Evolutionary conservation across 1,140 invertebrate genomes (phyloP), one percentile per base, ranked within the genome.

Genomic region (Macrobrachium nipponense): DNA sequence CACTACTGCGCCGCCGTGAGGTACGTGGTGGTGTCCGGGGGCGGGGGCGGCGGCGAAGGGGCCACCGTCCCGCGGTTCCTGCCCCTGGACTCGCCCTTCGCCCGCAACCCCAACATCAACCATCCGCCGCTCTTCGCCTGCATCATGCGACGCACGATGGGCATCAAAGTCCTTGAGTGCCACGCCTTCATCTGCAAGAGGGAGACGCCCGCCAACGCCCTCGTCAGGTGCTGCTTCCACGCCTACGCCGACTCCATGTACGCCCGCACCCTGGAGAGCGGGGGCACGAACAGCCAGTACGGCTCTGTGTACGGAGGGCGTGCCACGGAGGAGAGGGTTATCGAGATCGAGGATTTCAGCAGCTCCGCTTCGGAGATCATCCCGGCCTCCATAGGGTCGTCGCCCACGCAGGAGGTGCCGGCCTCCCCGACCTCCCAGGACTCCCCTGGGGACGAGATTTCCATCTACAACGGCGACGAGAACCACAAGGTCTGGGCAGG

Each of bases 81-180:
- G 80, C 98, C 98, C 2, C 91, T 99, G 87, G 98, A 99, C 91
- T 98, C 97, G 70, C 98, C 98, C 14, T 98, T 98, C 91, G 97
- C 97, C 0, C 93, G 97, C 64, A 95, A 95, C 81, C 97, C 96
- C 36, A 97, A 95, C 87, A 93, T 94, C 66, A 94, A 95, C 78
- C 96, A 98, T 91, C 98, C 98, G 62, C 98, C 98, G 12, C 94
- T 99, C 66, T 99, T 99, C 92, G 97, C 98, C 58, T 97, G 97
- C 82, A 99, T 99, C 73, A 92, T 99, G 66, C 93, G 98, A 58
- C 93, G 98, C 64, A 99, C 98, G 5, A 96, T 96, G 12, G 98
- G 98, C n/a, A 98, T 99, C 88, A 99, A 99, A 92, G 97, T 99
- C 18, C 93, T 99, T 15, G 98, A 99, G 92, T 99, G 98, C 93